phyloP scores from a whole-genome alignment of 2,888 invertebrate genomes.

The Serripes groenlandicus region DNA sequence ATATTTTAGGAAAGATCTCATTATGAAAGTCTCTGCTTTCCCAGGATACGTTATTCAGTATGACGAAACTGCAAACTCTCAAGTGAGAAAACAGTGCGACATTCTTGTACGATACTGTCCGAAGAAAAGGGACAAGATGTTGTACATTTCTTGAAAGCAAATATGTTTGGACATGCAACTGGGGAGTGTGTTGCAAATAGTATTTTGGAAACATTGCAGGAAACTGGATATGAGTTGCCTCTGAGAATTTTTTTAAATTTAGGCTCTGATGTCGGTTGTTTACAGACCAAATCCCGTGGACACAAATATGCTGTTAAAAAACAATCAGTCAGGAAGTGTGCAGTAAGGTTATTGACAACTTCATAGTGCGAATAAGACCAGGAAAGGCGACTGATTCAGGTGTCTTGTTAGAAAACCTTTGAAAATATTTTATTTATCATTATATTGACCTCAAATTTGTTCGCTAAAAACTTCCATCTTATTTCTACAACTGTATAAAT shows the following conservation, averaged over 20 bases:
- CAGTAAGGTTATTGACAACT: no score
- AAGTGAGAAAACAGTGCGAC: constrained; percentile 56
- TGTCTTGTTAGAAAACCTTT: no score
- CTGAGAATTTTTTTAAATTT: constrained; percentile 34
- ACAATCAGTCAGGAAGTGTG: no score
- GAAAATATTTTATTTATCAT: no score
- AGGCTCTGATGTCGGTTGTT: constrained; percentile 31
- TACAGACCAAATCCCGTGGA: no score
- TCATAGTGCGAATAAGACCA: no score
- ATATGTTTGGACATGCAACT: constrained; percentile 64
- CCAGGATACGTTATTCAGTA: constrained; percentile 42
- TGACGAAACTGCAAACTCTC: constrained; percentile 55
- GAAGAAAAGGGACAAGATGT: constrained; percentile 35
- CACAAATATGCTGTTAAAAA: no score
- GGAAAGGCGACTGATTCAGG: no score
- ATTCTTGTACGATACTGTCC: constrained; percentile 52
- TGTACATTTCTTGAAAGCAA: constrained; percentile 43
- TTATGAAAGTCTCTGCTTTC: constrained; percentile 10
- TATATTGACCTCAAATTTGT: no score
- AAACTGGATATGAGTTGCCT: constrained; percentile 36
- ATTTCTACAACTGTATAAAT: no score
- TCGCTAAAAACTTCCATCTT: no score
- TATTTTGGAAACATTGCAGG: constrained; percentile 44
- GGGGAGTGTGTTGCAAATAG: constrained; percentile 42
- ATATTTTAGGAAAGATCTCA: constrained; percentile 45